phyloP scores from a whole-genome alignment of 2,888 invertebrate species.

The Erpobdella octoculata region DNA sequence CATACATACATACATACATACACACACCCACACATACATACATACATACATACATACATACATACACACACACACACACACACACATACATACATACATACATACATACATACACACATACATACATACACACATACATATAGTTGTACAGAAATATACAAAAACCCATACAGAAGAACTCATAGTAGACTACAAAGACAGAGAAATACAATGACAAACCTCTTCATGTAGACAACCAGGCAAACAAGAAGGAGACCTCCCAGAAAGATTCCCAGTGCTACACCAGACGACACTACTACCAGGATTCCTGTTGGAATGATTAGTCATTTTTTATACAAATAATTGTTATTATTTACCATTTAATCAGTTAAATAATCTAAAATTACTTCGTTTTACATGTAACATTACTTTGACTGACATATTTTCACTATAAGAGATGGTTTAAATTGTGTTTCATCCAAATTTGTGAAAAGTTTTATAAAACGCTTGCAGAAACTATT shows the following conservation, averaged over 20 bases:
- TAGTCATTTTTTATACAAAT: too few relatives aligned
- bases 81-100: slow-evolving; percentile 1
- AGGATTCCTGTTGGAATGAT: slow-evolving; percentile 22
- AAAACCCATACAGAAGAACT: background rate
- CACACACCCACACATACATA: too few relatives aligned
- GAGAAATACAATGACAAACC: background rate
- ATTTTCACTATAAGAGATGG: too few relatives aligned
- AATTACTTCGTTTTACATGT: too few relatives aligned
- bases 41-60: slow-evolving; percentile 1
- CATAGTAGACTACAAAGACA: background rate
- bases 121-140: too few relatives aligned
- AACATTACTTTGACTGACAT: too few relatives aligned
- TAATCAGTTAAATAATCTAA: too few relatives aligned
- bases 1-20: slow-evolving; percentile 1
- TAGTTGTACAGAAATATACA: background rate
- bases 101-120: slow-evolving; percentile 1
- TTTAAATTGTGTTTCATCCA: too few relatives aligned
- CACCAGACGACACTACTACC: slow-evolving; percentile 26
- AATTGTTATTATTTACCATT: too few relatives aligned
- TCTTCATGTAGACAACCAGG: slow-evolving; percentile 30
- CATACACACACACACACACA: slow-evolving; percentile 1
- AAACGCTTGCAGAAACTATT: too few relatives aligned
- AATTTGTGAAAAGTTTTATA: too few relatives aligned
- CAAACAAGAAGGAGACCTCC: slow-evolving; percentile 28
- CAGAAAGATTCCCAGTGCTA: slow-evolving; percentile 27